Evolutionary conservation across 2,888 invertebrate species (phyloP).

Genomic region (Crocallis elinguaria): DNA sequence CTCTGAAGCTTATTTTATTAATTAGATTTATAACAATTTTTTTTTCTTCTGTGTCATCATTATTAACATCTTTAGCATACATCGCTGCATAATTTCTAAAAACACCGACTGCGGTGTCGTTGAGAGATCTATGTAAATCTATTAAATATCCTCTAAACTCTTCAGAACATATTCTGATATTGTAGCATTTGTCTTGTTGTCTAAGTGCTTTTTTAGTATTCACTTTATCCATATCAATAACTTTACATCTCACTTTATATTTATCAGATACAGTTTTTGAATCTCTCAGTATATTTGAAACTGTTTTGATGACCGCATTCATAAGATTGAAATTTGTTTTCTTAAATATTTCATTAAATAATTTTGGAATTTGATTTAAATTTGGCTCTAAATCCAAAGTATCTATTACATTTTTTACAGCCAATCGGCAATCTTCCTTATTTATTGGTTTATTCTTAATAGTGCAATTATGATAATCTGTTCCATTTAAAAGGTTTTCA

Average conservation of each 20-base stretch:
- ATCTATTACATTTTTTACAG: too few relatives aligned
- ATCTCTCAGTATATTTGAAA: constrained; percentile 43
- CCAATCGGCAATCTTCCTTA: background rate
- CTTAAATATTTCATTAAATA: background rate
- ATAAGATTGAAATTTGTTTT: background rate
- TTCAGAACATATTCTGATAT: constrained; percentile 57
- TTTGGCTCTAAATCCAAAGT: background rate
- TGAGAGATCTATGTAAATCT: constrained; percentile 53
- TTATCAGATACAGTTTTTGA: constrained; percentile 41
- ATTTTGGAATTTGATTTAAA: background rate
- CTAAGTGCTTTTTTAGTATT: constrained; percentile 3
- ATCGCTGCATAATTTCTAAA: constrained; percentile 64
- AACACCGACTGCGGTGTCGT: constrained; percentile 55
- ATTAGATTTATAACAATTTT: constrained; percentile 44
- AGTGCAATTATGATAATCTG: background rate
- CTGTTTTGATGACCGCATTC: background rate
- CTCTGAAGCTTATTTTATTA: constrained; percentile 36
- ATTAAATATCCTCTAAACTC: constrained; percentile 57
- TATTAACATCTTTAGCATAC: constrained; percentile 58
- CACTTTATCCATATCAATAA: constrained; percentile 35
- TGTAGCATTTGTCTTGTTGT: constrained; percentile 38
- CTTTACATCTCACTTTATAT: constrained; percentile 53
- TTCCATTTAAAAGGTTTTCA: background rate
- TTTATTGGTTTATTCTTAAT: background rate
- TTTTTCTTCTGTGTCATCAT: constrained; percentile 45